phyloP scores from a whole-genome alignment of 2,113 vertebrate genomes.

The Petromus typicus region DNA sequence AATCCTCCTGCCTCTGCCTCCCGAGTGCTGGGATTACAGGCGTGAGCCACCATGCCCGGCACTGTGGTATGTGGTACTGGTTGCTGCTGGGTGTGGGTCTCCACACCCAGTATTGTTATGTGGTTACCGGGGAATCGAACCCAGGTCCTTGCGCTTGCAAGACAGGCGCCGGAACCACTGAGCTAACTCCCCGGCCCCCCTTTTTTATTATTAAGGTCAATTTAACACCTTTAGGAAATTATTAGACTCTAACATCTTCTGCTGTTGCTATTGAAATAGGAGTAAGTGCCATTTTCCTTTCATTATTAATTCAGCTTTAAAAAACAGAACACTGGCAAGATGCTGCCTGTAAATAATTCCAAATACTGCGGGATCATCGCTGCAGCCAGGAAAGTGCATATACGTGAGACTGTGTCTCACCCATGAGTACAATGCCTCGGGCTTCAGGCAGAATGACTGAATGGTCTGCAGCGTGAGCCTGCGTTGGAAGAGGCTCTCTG shows the following conservation, averaged over 20 bases:
- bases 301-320: slow-evolving; percentile 56
- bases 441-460: slow-evolving; percentile 2
- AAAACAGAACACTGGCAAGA: background rate
- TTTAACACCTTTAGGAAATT: background rate
- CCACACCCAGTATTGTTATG: no score
- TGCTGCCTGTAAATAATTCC: background rate
- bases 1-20: no score
- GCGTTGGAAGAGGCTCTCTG: background rate
- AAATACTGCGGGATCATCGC: background rate
- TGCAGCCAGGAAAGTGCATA: background rate
- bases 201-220: no score
- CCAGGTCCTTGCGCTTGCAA: no score
- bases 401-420: background rate
- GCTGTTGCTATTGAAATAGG: background rate
- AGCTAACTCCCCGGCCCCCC: no score
- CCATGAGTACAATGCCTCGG: fast-evolving
- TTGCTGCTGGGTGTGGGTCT: no score
- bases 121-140: no score
- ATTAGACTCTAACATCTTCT: background rate
- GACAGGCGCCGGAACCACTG: no score
- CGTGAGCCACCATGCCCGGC: no score
- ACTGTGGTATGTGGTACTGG: no score
- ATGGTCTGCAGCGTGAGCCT: background rate
- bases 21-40: no score
- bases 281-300: background rate